Evolutionary conservation across 2,797 vertebrate genomes (phyloP), one percentile per base, ranked within the genome.

Genomic region (Chelon labrosus): DNA sequence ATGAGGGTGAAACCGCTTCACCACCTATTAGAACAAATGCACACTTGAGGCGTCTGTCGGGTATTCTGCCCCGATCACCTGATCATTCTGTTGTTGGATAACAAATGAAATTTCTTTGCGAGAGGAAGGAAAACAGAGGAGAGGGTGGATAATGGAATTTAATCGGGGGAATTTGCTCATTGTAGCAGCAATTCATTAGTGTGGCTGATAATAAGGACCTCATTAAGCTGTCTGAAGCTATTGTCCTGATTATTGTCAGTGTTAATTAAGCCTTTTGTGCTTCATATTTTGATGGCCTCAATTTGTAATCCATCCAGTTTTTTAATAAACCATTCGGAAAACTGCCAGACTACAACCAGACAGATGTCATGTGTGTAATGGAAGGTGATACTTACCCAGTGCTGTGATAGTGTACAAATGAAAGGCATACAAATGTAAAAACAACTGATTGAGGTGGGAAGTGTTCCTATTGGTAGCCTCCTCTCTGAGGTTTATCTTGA

Each of bases 131-230:
- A 54, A 61, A 78, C 25, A 52, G 51, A 60, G 67, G 49, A 70
- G 74, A 59, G 39, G 67, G 5, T 13, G 63, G 52, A 64, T 81
- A 81, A 84, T 74, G 53, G 66, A 60, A 49, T 74, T 70, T 73
- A 86, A 80, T 79, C 1, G 52, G 59, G 55, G 25, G 68, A 80
- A 84, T 86, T 74, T 80, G 74, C 70, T 78, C 81, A 75, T 53
- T 72, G 75, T 65, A 31, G 70, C 54, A 0, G 60, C 67, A 53
- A 68, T 86, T 88, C 73, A 85, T 88, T 88, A 87, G 73, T 17
- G 63, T 12, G 39, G 17, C 55, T 60, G 63, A 72, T 81, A 69
- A 77, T 77, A 71, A 81, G 53, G 20, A 64, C 54, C 73, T 87
- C 39, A 51, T 87, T 85, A 80, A 80, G 76, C 77, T 39, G 81